Evolutionary conservation across 2,888 invertebrate genomes (phyloP), one percentile per base, ranked within the genome.

Genomic region (Hermodice carunculata): DNA sequence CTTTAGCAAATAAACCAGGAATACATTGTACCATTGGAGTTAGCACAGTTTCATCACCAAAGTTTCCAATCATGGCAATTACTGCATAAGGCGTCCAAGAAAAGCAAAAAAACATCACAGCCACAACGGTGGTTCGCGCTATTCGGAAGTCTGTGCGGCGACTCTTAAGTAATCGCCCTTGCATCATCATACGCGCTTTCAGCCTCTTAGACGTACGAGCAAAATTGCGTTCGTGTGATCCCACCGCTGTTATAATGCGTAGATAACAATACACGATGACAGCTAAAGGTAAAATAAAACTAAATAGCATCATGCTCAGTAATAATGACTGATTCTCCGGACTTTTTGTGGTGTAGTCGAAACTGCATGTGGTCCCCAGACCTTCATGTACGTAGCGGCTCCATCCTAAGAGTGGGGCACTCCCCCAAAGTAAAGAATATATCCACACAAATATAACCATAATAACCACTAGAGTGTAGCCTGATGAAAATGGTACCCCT

Each of bases 51-150:
- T 90, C 89, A 75, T 90, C 86, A 69, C 86, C 87, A 68, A 90
- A 90, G 73, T 92, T 90, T 0, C 93, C 94, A 26, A 94, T 81
- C 32, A 94, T 88, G 17, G 94, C 90, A 0, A 94, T 91, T 0
- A 91, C 85, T 0, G 94, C 91, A 80, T 94, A 94, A 0, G 94
- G 94, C 0, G 93, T 92, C 94, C 94, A 94, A 0, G 94, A 91
- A 11, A 91, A 78, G 78, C 93, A 91, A 90, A 94, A 94, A 68
- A 94, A 56, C 11, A 56, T 40, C 22, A 56, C 56, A 8, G 56
- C 40, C 19, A 56, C 17, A 26, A 56, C 42, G 8, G 42, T 43
- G 26, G 56, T 56, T 4, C 56, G 19, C 22, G 56, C 56, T 24
- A 40, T 56, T n/a, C 40, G 19, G 42, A 56, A n/a, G n/a, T 56